These are phyloP conservation scores for Lithobates pipiens DNA, from an alignment of 2,797 vertebrate species.

Conservation along the genomic window DNA sequence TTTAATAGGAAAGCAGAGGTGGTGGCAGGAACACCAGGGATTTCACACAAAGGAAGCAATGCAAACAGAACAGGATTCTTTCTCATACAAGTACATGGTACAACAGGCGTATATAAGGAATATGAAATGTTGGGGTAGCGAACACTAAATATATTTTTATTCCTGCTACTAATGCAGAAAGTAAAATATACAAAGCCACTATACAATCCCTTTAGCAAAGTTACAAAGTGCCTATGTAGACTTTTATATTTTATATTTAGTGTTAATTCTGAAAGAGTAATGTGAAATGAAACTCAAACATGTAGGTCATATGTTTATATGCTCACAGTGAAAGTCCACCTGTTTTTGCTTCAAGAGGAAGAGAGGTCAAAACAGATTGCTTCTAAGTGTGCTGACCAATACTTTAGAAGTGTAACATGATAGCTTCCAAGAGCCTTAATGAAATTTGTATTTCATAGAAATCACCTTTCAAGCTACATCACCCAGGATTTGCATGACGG, in stretches of 20 bases:
- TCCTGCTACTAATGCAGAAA: no score
- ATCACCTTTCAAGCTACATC: slow-evolving; percentile 61
- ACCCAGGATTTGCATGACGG: slow-evolving; percentile 61
- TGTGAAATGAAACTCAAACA: slow-evolving; percentile 68
- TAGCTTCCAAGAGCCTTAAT: slow-evolving; percentile 77
- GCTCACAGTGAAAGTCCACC: slow-evolving; percentile 86
- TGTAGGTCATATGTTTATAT: slow-evolving; percentile 71
- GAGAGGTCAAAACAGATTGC: slow-evolving; percentile 86
- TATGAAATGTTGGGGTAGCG: no score
- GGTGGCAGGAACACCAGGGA: no score
- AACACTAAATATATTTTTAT: no score
- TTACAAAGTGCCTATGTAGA: neutral
- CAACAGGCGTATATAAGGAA: no score
- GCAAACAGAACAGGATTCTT: no score
- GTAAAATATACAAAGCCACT: no score
- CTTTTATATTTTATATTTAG: neutral
- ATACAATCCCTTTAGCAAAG: no score
- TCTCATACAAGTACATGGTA: no score
- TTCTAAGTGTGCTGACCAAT: slow-evolving; percentile 82
- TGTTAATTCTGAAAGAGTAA: slow-evolving; percentile 67
- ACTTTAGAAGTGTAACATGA: slow-evolving; percentile 80
- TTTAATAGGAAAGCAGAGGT: no score
- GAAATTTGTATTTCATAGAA: slow-evolving; percentile 61
- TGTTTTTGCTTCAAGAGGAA: slow-evolving; percentile 85
- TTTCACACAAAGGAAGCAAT: no score